Conservation (phyloP, 2,888 invertebrate genomes). For the Drosophila dives region DNA sequence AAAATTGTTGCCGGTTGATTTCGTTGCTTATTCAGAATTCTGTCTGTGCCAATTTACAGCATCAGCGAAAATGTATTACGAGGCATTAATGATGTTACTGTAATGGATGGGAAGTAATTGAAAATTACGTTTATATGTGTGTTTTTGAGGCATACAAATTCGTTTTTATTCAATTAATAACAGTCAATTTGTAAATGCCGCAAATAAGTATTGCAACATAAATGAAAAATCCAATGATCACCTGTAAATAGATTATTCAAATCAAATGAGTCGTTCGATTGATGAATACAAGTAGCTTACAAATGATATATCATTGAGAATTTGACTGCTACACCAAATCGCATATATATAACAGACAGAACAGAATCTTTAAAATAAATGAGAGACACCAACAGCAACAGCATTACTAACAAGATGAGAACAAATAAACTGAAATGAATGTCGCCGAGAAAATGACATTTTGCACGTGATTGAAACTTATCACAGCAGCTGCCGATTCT, state of each 20-base stretch:
- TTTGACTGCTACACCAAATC: neutral
- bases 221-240: slow-evolving; percentile 4
- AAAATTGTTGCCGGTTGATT: slow-evolving; percentile 55
- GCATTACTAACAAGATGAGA: slow-evolving; percentile 14
- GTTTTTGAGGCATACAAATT: slow-evolving; percentile 4
- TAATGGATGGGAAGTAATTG: slow-evolving; percentile 30
- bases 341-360: neutral
- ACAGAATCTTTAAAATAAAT: slow-evolving; percentile 28
- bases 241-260: slow-evolving; percentile 8
- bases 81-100: slow-evolving; percentile 63
- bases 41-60: slow-evolving; percentile 56
- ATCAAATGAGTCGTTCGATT: slow-evolving; percentile 19
- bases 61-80: slow-evolving; percentile 65
- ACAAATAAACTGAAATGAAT: slow-evolving; percentile 53
- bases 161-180: slow-evolving; percentile 13
- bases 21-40: slow-evolving; percentile 49
- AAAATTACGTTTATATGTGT: slow-evolving; percentile 10
- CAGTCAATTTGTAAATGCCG: slow-evolving; percentile 17
- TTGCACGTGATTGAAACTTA: slow-evolving; percentile 70
- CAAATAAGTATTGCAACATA: neutral
- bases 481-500: slow-evolving; percentile 51
- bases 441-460: slow-evolving; percentile 60
- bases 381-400: slow-evolving; percentile 11
- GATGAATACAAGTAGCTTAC: slow-evolving; percentile 20
- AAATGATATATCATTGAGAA: slow-evolving; percentile 12